Percentiles rank a stretch among this genome's conserved stretches.
Conservation (phyloP, 2,888 invertebrate genomes). For the Chymomyza caudatula region DNA sequence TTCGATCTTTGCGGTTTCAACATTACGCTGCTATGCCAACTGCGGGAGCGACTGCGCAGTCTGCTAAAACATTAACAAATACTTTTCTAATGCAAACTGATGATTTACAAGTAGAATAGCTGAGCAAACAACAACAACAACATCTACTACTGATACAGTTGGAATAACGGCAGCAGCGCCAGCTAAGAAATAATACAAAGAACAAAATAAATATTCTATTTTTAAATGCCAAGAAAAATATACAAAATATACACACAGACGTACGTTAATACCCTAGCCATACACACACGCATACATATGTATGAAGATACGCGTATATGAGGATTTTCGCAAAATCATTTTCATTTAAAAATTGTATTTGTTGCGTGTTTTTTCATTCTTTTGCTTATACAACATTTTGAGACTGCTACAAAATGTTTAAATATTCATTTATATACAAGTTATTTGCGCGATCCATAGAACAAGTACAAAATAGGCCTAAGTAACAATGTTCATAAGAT, state of each 20-base stretch:
- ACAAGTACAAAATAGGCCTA: neutral
- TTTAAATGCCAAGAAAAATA: slow-evolving; percentile 67
- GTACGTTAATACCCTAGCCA: neutral
- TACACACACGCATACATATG: neutral
- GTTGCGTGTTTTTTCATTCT: slow-evolving; percentile 13
- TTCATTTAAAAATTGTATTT: slow-evolving; percentile 38
- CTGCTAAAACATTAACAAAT: slow-evolving; percentile 67
- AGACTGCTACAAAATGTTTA: neutral
- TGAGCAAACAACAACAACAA: slow-evolving; percentile 40
- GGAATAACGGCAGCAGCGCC: slow-evolving; percentile 30
- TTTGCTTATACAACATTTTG: neutral
- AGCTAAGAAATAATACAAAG: neutral
- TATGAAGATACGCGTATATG: slow-evolving; percentile 19
- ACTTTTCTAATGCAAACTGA: slow-evolving; percentile 72
- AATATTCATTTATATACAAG: neutral
- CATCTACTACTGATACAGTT: slow-evolving; percentile 12
- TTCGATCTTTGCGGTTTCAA: slow-evolving; percentile 52
- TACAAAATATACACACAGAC: slow-evolving; percentile 47
- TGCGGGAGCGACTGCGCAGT: neutral
- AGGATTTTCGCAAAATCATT: slow-evolving; percentile 70
- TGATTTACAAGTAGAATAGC: slow-evolving; percentile 69
- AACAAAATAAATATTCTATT: slow-evolving; percentile 54
- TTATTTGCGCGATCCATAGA: neutral
- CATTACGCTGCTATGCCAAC: slow-evolving; percentile 52
- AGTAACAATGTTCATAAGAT: neutral